Conservation (phyloP, 2,113 vertebrate genomes). For the Pristiophorus japonicus region DNA sequence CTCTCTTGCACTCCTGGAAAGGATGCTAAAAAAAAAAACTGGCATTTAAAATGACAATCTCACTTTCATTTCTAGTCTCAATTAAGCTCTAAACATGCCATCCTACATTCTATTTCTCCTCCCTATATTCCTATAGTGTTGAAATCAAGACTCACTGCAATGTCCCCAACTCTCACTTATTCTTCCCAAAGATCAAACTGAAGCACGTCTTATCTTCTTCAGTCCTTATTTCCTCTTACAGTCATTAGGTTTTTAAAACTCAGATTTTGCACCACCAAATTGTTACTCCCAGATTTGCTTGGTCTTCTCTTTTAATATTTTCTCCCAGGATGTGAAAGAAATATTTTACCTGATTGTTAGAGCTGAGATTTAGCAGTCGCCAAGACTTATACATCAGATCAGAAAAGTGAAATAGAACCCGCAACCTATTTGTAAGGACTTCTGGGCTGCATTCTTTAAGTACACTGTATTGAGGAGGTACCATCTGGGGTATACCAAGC, state of each 20-base stretch:
- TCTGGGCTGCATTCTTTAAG: slow-evolving; percentile 62
- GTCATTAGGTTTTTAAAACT: not conserved
- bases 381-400: slow-evolving; percentile 73
- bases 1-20: not conserved
- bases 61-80: too few relatives aligned
- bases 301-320: not conserved
- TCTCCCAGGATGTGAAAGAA: not conserved
- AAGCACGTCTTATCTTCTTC: not conserved
- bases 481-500: slow-evolving; percentile 57
- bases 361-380: slow-evolving; percentile 63
- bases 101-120: not conserved
- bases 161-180: not conserved
- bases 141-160: not conserved
- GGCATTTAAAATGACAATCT: not conserved
- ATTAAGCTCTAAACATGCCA: not conserved
- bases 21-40: not conserved
- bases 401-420: slow-evolving; percentile 66
- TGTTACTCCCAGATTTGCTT: not conserved
- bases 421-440: slow-evolving; percentile 58
- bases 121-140: not conserved
- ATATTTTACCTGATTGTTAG: slow-evolving; percentile 52
- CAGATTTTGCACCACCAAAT: not conserved
- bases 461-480: slow-evolving; percentile 65
- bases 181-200: not conserved
- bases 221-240: not conserved